These are phyloP conservation scores for Alectura lathami DNA, from an alignment of 2,113 vertebrate species.

Conservation along the genomic window DNA sequence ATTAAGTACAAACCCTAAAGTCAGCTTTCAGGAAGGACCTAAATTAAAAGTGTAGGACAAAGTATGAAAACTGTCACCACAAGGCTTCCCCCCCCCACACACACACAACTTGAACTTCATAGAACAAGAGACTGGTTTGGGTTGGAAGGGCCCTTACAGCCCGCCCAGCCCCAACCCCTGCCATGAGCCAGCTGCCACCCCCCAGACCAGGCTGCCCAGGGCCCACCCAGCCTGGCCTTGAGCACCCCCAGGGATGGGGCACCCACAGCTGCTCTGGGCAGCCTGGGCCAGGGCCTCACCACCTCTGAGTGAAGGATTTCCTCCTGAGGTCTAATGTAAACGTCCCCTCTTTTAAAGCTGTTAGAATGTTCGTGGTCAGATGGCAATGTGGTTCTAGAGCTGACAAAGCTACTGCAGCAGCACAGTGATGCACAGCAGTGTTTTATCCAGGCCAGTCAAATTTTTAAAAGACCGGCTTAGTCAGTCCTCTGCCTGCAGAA, in stretches of 20 bases:
- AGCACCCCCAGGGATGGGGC: not conserved
- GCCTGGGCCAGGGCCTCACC: not conserved
- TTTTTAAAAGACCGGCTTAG: not conserved
- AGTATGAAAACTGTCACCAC: not conserved
- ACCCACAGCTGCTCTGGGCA: not conserved
- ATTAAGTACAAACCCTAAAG: not conserved
- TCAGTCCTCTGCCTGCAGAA: not conserved
- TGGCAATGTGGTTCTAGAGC: rapidly evolving
- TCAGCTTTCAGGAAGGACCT: not conserved
- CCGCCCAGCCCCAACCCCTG: not conserved
- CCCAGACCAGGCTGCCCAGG: not conserved
- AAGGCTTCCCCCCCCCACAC: too few relatives aligned
- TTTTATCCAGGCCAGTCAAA: not conserved
- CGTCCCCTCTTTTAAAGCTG: not conserved
- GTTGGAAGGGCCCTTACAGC: not conserved
- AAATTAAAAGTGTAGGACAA: not conserved
- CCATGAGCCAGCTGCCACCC: not conserved
- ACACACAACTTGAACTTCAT: not conserved
- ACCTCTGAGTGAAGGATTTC: too few relatives aligned
- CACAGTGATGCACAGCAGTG: rapidly evolving
- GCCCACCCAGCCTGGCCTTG: not conserved
- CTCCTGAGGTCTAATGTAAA: not conserved
- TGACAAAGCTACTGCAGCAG: not conserved
- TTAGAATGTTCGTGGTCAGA: not conserved
- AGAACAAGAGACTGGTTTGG: not conserved